Percentiles rank a stretch among this genome's conserved stretches.
Conservation (phyloP, 1,140 invertebrate genomes). For the Lordiphosa collinella region DNA sequence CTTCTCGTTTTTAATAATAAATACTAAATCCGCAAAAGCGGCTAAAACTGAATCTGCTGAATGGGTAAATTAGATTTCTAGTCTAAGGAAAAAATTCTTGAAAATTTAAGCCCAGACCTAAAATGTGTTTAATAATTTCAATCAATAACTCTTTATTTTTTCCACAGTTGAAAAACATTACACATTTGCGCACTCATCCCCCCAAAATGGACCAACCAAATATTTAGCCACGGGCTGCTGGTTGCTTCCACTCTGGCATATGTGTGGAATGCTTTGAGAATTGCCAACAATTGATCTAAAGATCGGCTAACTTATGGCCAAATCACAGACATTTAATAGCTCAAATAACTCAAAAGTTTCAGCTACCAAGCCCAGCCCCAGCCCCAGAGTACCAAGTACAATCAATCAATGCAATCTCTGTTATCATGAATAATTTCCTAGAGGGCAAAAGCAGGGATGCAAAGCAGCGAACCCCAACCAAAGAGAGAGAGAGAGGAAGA, state of each 20-base stretch:
- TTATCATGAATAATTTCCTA: conserved; percentile 77
- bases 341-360: conserved; percentile 55
- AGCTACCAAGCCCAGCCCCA: conserved; percentile 19
- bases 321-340: conserved; percentile 71
- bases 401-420: conserved; percentile 75
- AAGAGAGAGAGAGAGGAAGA: conserved; percentile 8
- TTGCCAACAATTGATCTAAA: conserved; percentile 59
- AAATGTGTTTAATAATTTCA: too few relatives aligned
- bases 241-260: conserved; percentile 9
- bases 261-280: conserved; percentile 44
- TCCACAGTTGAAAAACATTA: too few relatives aligned
- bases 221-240: conserved; percentile 27
- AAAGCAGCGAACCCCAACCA: background rate
- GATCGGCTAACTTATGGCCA: conserved; percentile 63
- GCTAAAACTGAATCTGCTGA: too few relatives aligned
- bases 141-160: too few relatives aligned
- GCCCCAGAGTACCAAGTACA: conserved; percentile 47
- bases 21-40: too few relatives aligned
- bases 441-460: conserved; percentile 56
- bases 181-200: too few relatives aligned
- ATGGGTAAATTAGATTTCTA: too few relatives aligned
- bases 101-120: too few relatives aligned
- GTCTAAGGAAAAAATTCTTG: too few relatives aligned
- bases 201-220: too few relatives aligned
- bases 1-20: too few relatives aligned